Evolutionary conservation across 2,888 invertebrate species (phyloP).

Genomic region (Eristalis pertinax): DNA sequence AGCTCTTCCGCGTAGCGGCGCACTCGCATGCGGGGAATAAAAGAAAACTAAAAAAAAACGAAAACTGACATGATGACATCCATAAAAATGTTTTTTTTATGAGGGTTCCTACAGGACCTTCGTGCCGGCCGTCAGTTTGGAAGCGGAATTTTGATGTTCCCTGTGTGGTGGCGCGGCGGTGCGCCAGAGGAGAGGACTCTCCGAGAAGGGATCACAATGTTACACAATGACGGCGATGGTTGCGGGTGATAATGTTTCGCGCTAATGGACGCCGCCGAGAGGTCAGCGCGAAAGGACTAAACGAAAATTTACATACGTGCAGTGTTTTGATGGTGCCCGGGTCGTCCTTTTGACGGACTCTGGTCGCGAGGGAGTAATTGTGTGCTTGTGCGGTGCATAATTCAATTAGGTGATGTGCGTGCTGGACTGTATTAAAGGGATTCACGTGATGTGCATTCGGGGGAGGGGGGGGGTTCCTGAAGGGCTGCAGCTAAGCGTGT

Average conservation of each 20-base stretch:
- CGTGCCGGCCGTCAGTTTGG: conserved; percentile 61
- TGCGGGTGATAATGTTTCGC: conserved; percentile 68
- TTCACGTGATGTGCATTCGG: conserved; percentile 7
- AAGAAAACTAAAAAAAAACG: not conserved
- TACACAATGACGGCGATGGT: conserved; percentile 56
- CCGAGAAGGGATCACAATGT: conserved; percentile 52
- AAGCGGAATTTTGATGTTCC: conserved; percentile 61
- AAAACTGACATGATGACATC: conserved; percentile 71
- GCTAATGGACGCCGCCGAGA: conserved; percentile 42
- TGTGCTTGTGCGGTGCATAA: conserved; percentile 35
- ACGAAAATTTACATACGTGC: conserved; percentile 58
- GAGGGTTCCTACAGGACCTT: conserved; percentile 68
- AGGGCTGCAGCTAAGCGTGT: not conserved
- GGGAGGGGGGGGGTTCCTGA: too few species aligned
- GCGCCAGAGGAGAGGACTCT: not conserved
- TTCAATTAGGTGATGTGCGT: conserved; percentile 68
- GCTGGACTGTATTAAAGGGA: conserved; percentile 21
- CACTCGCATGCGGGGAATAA: conserved; percentile 22
- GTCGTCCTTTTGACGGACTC: conserved; percentile 45
- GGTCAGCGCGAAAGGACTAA: conserved; percentile 35
- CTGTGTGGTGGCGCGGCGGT: conserved; percentile 12
- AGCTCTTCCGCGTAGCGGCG: not conserved
- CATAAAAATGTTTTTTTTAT: conserved; percentile 67
- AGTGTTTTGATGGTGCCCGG: conserved; percentile 16
- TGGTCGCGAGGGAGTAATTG: conserved; percentile 66